A percentile compares a stretch with the other conserved stretches of the same genome.
Conservation (phyloP, 2,113 vertebrate species). For the Sinosuthora webbiana region DNA sequence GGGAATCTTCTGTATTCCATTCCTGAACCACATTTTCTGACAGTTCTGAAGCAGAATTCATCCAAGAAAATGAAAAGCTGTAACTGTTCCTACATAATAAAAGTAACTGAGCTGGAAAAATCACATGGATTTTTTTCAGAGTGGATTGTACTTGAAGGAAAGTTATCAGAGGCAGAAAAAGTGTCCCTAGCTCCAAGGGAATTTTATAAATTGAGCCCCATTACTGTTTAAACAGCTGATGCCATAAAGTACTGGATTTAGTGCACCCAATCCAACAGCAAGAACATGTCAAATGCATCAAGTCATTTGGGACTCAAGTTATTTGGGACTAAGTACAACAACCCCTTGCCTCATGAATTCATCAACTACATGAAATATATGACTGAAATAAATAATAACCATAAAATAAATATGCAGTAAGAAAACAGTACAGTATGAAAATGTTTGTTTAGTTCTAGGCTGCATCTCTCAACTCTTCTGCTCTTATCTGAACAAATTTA, state of each 20-base stretch:
- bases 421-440: background rate
- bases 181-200: background rate
- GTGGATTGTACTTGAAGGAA: background rate
- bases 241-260: background rate
- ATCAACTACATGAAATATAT: background rate
- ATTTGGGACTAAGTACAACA: background rate
- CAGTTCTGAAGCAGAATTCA: background rate
- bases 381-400: background rate
- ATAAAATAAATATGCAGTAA: background rate
- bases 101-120: background rate
- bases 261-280: background rate
- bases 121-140: background rate
- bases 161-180: background rate
- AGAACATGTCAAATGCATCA: background rate
- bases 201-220: background rate
- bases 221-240: background rate
- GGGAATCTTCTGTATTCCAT: background rate
- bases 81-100: background rate
- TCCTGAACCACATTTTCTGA: conserved; percentile 14
- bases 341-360: background rate
- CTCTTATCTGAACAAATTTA: background rate
- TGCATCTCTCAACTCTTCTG: background rate
- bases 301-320: background rate
- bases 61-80: background rate
- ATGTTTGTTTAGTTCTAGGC: background rate